Conservation (phyloP, 2,113 vertebrate genomes). For the Crotalus helleri region DNA sequence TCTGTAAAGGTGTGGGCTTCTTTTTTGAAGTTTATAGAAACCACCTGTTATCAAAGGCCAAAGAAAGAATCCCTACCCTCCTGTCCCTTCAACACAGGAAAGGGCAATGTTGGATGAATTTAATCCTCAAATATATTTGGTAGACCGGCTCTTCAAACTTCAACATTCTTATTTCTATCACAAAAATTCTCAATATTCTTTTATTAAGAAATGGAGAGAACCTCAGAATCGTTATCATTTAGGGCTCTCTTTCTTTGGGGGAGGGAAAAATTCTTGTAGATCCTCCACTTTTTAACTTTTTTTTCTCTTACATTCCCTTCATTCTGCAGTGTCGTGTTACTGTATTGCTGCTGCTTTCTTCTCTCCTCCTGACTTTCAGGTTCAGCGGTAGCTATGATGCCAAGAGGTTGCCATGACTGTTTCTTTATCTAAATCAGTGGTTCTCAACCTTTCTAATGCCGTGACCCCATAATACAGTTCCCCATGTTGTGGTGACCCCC, state of each 20-base stretch:
- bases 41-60: not conserved
- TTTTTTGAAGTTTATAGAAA: not conserved
- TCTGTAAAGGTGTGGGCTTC: not conserved
- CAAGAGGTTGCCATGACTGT: not conserved
- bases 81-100: not conserved
- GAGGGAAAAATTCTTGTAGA: not conserved
- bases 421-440: not conserved
- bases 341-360: not conserved
- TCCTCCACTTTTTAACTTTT: not conserved
- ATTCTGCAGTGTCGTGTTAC: not conserved
- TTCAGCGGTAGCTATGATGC: not conserved
- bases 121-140: not conserved
- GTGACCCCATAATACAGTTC: too few species aligned
- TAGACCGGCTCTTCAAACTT: not conserved
- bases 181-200: not conserved
- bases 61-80: not conserved
- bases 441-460: too few species aligned
- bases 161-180: not conserved
- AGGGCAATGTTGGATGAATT: not conserved
- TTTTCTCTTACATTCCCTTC: not conserved
- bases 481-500: too few species aligned
- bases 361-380: not conserved
- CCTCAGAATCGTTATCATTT: not conserved
- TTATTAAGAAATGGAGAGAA: not conserved
- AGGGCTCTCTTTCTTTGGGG: too few species aligned